Base-by-base conservation (phyloP, 2,797 vertebrate genomes). In the Diplodus puntazzo region DNA sequence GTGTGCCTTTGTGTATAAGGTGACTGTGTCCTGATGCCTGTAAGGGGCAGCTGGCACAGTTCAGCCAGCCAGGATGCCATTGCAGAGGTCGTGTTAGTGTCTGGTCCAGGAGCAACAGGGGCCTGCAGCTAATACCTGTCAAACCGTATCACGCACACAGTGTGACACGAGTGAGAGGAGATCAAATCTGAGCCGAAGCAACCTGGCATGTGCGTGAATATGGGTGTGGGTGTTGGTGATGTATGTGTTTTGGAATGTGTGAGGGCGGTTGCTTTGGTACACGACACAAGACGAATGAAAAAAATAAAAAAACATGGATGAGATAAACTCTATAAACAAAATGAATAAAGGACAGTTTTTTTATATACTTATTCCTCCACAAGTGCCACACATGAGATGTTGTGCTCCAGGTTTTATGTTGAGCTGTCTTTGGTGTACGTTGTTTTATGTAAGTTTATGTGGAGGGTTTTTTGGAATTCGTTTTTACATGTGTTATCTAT, bases 51-150 rank as follows among this genome's bases (percentile, higher is more conserved):
- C 86, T 90, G 87, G 81, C 68, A 58, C 20, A 4, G 62, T 53
- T 77, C 42, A 50, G 60, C 58, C 72, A 81, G 69, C 63, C 82
- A 73, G 79, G 73, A 82, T 67, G 77, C 69, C 25, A 57, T 85
- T 78, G 74, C 84, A 77, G 78, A 81, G 69, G 72, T 61, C 39
- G 13, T 75, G 76, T 68, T 12, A 66, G 82, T 14, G 71, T 55
- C 69, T 64, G 79, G 79, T 88, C 80, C 84, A 73, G 69, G 62
- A 84, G 64, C 78, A 52, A 4, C 34, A 17, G 18, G 52, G 52
- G 69, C 80, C 73, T 64, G 81, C 61, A 65, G 74, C 75, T 85
- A 79, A 87, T 83, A 88, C 77, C 89, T 85, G 87, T 89, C 88
- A 84, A 75, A 76, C 85, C 49, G 63, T 45, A 87, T 89, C 63